phyloP scores from a whole-genome alignment of 2,797 vertebrate genomes.

The Lepilemur septentrionalis region DNA sequence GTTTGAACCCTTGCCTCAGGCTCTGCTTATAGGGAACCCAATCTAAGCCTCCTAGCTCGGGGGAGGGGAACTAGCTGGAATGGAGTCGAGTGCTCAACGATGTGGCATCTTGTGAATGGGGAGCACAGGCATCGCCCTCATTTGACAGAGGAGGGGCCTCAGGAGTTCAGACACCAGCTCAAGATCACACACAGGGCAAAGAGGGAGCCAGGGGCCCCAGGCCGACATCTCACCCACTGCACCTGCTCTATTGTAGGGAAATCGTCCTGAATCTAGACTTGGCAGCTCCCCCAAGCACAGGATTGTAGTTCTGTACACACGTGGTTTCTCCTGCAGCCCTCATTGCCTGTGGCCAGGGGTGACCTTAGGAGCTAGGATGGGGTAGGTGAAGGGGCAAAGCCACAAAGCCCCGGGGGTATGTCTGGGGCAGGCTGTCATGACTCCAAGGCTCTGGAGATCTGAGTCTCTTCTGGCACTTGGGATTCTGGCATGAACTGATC shows the following conservation, averaged over 20 bases:
- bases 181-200: neutral
- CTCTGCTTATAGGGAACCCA: neutral
- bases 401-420: neutral
- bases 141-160: neutral
- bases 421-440: neutral
- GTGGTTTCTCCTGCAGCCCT: neutral
- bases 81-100: neutral
- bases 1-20: neutral
- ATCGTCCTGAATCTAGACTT: neutral
- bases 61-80: neutral
- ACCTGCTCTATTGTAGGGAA: neutral
- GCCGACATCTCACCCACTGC: accelerated
- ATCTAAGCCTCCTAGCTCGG: neutral
- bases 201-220: neutral
- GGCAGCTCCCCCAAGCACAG: neutral
- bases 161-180: neutral
- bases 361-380: neutral
- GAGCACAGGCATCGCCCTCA: neutral
- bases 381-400: neutral
- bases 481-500: neutral
- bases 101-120: neutral
- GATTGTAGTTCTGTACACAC: neutral
- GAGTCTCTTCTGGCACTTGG: neutral
- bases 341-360: neutral
- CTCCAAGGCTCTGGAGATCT: neutral